These are phyloP conservation scores for Melanostoma scalare DNA, from an alignment of 2,888 invertebrate species.

Conservation along the genomic window DNA sequence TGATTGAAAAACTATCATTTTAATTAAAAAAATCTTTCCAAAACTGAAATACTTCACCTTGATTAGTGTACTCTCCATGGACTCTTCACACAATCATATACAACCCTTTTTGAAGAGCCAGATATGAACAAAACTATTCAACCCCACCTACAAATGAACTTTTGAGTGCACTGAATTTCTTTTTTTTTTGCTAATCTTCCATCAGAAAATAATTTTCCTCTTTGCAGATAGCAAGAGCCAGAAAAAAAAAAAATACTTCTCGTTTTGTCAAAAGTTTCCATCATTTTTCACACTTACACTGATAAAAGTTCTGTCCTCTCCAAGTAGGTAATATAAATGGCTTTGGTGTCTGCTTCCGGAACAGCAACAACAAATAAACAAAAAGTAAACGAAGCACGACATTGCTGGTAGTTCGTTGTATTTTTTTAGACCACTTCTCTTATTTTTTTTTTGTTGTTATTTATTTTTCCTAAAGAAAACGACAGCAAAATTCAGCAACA, in stretches of 20 bases:
- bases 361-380: constrained; percentile 37
- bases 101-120: too few relatives aligned
- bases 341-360: constrained; percentile 52
- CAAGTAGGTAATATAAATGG: constrained; percentile 69
- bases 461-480: neutral
- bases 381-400: constrained; percentile 25
- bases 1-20: too few relatives aligned
- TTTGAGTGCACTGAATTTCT: too few relatives aligned
- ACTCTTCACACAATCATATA: too few relatives aligned
- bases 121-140: too few relatives aligned
- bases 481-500: constrained; percentile 52
- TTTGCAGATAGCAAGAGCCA: constrained; percentile 6
- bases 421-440: constrained; percentile 1
- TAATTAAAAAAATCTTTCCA: too few relatives aligned
- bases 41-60: too few relatives aligned
- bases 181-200: constrained; percentile 32
- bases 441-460: constrained; percentile 32
- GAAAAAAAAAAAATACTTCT: constrained; percentile 41
- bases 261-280: constrained; percentile 71
- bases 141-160: too few relatives aligned
- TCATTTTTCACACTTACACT: constrained; percentile 72
- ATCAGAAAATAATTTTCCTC: constrained; percentile 21
- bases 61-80: too few relatives aligned
- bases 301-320: constrained; percentile 69
- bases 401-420: constrained; percentile 32